Base-by-base conservation (phyloP, 2,888 invertebrate genomes). In the Nomada flava region DNA sequence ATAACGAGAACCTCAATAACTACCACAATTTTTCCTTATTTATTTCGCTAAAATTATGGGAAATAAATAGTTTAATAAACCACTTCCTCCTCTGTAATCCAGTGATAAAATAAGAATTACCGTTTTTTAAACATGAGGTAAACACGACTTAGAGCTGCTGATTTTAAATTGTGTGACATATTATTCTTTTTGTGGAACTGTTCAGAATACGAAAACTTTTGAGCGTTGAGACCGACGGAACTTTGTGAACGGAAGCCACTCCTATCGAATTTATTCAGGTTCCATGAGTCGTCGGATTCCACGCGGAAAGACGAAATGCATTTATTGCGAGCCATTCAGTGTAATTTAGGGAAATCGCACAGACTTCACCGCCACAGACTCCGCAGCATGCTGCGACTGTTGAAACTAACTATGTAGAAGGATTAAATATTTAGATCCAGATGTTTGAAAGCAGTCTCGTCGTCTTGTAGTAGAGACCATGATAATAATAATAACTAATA, bases 261-360 rank as follows among this genome's bases (percentile, higher is more conserved):
- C 23, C 53, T 11, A 11, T 55, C 42, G 42, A 68, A 68, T 68
- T 68, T 68, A 68, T 68, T 55, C 68, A 68, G 55, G 68, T 53
- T 67, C 20, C 53, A 29, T 18, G 20, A 67, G 52, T 55, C 53
- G 36, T 20, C 18, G 42, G 55, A 57, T 69, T 69, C 57, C 55
- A n/a, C 68, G 57, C 26, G 57, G 68, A 69, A 44, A 44, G 44
- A 57, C 15, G 68, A 69, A 57, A 44, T 42, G 68, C 68, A 57
- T 55, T 65, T 73, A 73, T 64, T 47, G 72, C 64, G 11, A 50
- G 53, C 62, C 36, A 68, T 68, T 68, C 55, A 2, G 42, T 36
- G 23, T 23, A 67, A 67, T 67, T 55, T 55, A 42, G 0, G 44
- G 44, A 55, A 63, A 72, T 68, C 68, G 55, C 5, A 23, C 18